phyloP scores from a whole-genome alignment of 2,797 vertebrate genomes.

The Salmo trutta region DNA sequence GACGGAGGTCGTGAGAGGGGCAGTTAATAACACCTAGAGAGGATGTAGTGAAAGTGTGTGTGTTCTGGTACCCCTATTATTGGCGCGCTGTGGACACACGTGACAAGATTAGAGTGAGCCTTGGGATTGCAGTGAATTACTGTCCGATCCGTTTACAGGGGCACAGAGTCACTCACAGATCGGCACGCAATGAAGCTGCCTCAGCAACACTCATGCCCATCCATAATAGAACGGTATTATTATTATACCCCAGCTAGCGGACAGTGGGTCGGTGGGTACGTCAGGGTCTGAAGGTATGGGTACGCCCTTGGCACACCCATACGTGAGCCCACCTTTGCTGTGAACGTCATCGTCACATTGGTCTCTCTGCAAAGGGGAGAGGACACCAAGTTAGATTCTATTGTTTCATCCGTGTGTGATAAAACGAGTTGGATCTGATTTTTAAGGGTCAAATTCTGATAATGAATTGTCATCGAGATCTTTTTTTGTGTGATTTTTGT shows the following conservation, averaged over 20 bases:
- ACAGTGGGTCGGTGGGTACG: not conserved
- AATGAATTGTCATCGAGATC: not conserved
- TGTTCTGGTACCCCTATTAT: slow-evolving; percentile 27
- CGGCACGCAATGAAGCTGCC: slow-evolving; percentile 26
- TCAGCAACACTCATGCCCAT: not conserved
- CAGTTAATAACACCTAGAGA: not conserved
- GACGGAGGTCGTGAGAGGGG: not conserved
- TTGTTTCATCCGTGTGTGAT: not conserved
- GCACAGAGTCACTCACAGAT: slow-evolving; percentile 25
- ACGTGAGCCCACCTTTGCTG: no score
- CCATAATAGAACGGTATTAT: not conserved
- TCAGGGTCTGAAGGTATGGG: not conserved
- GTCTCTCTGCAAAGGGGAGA: no score
- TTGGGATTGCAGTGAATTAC: slow-evolving; percentile 47
- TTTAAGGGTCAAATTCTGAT: not conserved
- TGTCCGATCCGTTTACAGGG: slow-evolving; percentile 49
- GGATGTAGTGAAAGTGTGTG: slow-evolving; percentile 10
- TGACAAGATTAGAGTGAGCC: slow-evolving; percentile 57
- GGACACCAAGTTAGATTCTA: no score
- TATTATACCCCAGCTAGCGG: not conserved
- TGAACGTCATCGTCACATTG: no score
- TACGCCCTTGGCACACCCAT: not conserved
- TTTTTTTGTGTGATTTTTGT: not conserved
- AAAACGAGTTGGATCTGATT: not conserved
- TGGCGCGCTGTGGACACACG: slow-evolving; percentile 49